Evolutionary conservation across 2,797 vertebrate species (phyloP).

Genomic region (Ceryle rudis): DNA sequence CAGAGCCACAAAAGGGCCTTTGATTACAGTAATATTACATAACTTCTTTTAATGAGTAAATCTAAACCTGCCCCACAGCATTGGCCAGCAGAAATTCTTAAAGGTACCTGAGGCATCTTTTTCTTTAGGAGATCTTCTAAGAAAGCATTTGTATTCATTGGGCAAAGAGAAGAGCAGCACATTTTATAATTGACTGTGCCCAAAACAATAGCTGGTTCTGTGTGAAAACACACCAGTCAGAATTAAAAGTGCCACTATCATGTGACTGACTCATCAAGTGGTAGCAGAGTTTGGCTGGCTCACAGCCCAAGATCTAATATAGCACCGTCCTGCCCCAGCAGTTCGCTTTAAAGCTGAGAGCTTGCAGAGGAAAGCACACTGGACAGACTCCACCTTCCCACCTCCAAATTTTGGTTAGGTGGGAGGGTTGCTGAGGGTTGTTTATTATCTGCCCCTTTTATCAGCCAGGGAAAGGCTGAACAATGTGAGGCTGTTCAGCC

Average conservation of each 20-base stretch:
- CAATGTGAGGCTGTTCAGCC: neutral
- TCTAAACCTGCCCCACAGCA: neutral
- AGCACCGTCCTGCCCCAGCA: neutral
- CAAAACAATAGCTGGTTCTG: slow-evolving; percentile 42
- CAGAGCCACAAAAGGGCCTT: neutral
- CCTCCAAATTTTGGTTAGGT: neutral
- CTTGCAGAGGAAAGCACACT: neutral
- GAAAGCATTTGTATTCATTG: neutral
- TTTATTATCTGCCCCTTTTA: neutral
- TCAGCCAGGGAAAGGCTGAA: neutral
- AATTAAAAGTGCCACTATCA: neutral
- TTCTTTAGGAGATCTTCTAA: neutral
- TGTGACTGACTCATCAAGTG: neutral
- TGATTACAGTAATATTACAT: neutral
- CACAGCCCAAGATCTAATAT: neutral
- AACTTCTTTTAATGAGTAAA: neutral
- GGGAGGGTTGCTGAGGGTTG: neutral
- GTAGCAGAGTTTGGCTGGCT: neutral
- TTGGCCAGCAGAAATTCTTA: neutral
- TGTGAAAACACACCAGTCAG: neutral
- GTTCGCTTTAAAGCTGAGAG: neutral
- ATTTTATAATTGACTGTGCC: neutral
- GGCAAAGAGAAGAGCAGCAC: neutral
- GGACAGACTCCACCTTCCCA: neutral
- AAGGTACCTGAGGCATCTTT: slow-evolving; percentile 3